Base-by-base conservation (phyloP, 2,113 vertebrate species). In the Hystrix cristata region DNA sequence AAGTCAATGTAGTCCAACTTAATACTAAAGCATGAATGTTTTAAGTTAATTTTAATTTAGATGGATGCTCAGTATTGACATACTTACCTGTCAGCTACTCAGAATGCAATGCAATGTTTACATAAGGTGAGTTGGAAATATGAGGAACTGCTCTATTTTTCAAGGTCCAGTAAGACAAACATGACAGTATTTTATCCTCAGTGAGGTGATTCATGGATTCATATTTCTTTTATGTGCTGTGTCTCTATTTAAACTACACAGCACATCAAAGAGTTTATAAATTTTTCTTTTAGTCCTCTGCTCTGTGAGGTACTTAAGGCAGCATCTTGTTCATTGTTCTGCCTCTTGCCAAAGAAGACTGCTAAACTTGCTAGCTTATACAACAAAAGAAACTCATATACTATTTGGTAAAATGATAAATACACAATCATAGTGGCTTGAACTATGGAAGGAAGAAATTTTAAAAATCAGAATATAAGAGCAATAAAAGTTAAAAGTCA, bases 341-440 rank as follows among this genome's bases (percentile, higher is more conserved):
- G 5, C 4, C 0, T 90, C 38, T 64, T 71, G 29, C 18, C 38
- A 90, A 53, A 71, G n/a, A 90, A 92, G 18, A 91, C 31, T 34
- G 21, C 48, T 87, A 51, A 57, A 46, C n/a, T 87, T 72, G 19
- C 9, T 16, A 67, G 29, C 7, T 93, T 25, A 21, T 51, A 27
- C 48, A 78, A 43, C 55, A 91, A 76, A 71, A 71, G 34, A 71
- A 82, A 21, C 3, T 43, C 46, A 69, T 34, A 59, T 51, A 31
- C 14, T 69, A 29, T 46, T 96, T 48, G 48, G 81, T 60, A 80
- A 93, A 91, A 88, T 67, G 60, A 34, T 67, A 78, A 87, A n/a
- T 71, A 13, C 1, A 48, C 3, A 84, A 48, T 91, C 21, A 55
- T 60, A 91, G 29, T 69, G 29, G 18, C 81, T 4, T 88, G 31